Evolutionary conservation across 1,140 invertebrate species (phyloP).

Genomic region (Drosophila bocqueti): DNA sequence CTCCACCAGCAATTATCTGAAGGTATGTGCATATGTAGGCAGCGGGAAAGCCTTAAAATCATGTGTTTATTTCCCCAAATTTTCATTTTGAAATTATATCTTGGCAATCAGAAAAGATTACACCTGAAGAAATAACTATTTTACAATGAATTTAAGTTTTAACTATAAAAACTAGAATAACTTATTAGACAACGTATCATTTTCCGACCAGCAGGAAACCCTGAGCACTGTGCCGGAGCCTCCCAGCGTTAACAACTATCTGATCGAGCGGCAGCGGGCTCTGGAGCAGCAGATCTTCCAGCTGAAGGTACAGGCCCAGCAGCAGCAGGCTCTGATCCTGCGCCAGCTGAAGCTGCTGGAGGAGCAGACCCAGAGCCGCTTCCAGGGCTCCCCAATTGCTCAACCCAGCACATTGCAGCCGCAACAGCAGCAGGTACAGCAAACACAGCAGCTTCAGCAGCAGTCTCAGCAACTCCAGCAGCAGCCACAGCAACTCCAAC

Average conservation of each 20-base stretch:
- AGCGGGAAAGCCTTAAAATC: neutral
- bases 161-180: neutral
- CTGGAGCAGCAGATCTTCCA: constrained; percentile 89
- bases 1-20: constrained; percentile 58
- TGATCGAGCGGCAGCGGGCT: constrained; percentile 88
- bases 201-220: constrained; percentile 42
- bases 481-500: constrained; percentile 53
- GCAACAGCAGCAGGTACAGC: constrained; percentile 48
- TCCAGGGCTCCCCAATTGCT: constrained; percentile 61
- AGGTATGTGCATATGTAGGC: constrained; percentile 41
- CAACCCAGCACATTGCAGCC: constrained; percentile 72
- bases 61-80: constrained; percentile 12
- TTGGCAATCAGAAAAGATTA: neutral
- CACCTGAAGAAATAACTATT: neutral
- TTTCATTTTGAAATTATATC: neutral
- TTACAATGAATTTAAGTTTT: neutral
- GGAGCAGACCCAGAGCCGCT: constrained; percentile 86
- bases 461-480: constrained; percentile 10
- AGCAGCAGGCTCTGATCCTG: constrained; percentile 89
- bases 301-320: constrained; percentile 88
- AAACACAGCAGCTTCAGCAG: constrained; percentile 20
- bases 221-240: constrained; percentile 38
- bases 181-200: neutral
- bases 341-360: constrained; percentile 88
- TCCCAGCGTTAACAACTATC: constrained; percentile 76